Evolutionary conservation across 2,113 vertebrate species (phyloP).

Genomic region (Fregata magnificens): DNA sequence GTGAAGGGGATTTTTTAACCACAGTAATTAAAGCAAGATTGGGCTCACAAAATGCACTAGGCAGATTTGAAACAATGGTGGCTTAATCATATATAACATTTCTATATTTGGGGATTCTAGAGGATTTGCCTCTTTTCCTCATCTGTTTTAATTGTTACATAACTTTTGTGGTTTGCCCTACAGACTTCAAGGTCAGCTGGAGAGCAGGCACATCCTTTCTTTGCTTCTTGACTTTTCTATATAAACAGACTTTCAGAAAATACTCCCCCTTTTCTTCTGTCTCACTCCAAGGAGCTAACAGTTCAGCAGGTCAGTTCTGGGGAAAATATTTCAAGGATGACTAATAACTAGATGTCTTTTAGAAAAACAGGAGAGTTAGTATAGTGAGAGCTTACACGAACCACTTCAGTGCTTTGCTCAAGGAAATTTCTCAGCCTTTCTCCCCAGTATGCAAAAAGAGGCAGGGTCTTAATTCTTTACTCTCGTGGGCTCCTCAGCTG

Average conservation of each 20-base stretch:
- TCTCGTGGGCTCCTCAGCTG: neutral
- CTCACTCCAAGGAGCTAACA: neutral
- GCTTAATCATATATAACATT: neutral
- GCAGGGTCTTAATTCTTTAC: neutral
- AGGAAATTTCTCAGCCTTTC: neutral
- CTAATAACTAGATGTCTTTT: neutral
- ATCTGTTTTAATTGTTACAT: conserved; percentile 57
- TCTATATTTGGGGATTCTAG: conserved; percentile 1
- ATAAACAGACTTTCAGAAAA: conserved; percentile 40
- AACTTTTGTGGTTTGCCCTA: conserved; percentile 50
- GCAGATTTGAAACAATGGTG: neutral
- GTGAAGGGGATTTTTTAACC: neutral
- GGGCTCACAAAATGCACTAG: neutral
- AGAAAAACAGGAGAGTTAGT: neutral
- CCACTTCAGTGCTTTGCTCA: neutral
- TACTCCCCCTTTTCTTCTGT: neutral
- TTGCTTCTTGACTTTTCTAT: neutral
- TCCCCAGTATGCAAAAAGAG: neutral
- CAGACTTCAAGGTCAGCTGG: conserved; percentile 51
- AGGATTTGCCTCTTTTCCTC: conserved; percentile 6
- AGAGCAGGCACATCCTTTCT: neutral
- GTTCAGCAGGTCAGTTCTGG: conserved; percentile 13
- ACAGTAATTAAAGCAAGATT: neutral
- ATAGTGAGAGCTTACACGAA: neutral
- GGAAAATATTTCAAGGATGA: neutral